phyloP scores from a whole-genome alignment of 2,797 vertebrate genomes.

The Notolepis coatsorum region DNA sequence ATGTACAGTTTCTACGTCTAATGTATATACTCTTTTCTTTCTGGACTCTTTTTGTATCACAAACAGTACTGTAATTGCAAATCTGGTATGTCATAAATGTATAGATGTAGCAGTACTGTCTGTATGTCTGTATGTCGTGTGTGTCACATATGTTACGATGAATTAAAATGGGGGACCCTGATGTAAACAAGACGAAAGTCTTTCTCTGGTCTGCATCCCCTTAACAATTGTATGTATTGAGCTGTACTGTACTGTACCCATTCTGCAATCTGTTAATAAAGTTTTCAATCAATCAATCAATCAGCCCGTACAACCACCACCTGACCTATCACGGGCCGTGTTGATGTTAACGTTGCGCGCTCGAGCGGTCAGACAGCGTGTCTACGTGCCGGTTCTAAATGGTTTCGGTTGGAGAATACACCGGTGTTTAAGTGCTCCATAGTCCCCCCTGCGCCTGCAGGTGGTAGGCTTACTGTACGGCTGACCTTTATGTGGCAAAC shows the following conservation, averaged over 20 bases:
- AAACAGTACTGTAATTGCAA: too few relatives aligned
- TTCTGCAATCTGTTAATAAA: too few relatives aligned
- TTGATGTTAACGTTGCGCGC: constrained; percentile 48
- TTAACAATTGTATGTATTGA: too few relatives aligned
- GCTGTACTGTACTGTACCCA: too few relatives aligned
- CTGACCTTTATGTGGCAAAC: constrained; percentile 72
- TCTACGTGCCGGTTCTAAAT: constrained; percentile 15
- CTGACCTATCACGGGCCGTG: constrained; percentile 51
- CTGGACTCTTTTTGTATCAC: too few relatives aligned
- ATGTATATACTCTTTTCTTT: too few relatives aligned
- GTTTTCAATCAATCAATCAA: not conserved
- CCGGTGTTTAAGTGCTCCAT: constrained; percentile 12
- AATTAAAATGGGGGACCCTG: too few relatives aligned
- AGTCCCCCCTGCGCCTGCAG: constrained; percentile 28
- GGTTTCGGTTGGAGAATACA: constrained; percentile 2
- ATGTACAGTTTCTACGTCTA: too few relatives aligned
- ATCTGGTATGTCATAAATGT: too few relatives aligned
- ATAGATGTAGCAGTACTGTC: too few relatives aligned
- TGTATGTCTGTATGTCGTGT: not conserved
- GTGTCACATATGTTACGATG: not conserved
- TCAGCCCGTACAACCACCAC: constrained; percentile 37
- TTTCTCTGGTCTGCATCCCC: too few relatives aligned
- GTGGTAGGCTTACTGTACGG: constrained; percentile 50
- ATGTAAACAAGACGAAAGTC: too few relatives aligned
- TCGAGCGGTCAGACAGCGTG: constrained; percentile 35